Percentiles rank a stretch among this genome's conserved stretches.
Evolutionary conservation across 2,888 invertebrate genomes (phyloP).

Genomic region (Chromoteleia sp.): DNA sequence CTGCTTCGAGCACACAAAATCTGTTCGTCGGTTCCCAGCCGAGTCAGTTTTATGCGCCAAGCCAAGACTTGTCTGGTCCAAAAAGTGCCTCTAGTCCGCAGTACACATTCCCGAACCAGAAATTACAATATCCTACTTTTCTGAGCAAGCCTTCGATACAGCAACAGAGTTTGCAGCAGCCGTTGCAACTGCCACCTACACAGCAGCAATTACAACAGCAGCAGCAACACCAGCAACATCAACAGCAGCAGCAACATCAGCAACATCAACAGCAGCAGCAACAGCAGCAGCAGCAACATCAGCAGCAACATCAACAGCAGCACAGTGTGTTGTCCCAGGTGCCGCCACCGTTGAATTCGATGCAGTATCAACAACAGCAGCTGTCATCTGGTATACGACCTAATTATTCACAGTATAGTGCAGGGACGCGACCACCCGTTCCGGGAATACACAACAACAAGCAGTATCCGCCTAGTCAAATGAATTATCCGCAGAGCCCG

Average conservation of each 20-base stretch:
- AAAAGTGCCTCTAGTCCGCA: slow-evolving; percentile 71
- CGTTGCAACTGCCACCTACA: neutral
- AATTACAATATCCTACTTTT: slow-evolving; percentile 54
- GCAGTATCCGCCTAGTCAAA: slow-evolving; percentile 78
- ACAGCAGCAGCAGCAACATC: slow-evolving; percentile 49
- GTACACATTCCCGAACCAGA: slow-evolving; percentile 61
- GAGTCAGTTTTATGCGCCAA: slow-evolving; percentile 59
- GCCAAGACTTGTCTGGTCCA: slow-evolving; percentile 64
- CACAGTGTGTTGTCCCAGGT: slow-evolving; percentile 19
- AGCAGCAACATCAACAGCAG: slow-evolving; percentile 45
- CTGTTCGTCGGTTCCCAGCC: slow-evolving; percentile 56
- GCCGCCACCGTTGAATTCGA: slow-evolving; percentile 13
- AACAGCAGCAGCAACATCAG: slow-evolving; percentile 3
- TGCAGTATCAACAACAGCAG: slow-evolving; percentile 21
- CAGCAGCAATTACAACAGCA: slow-evolving; percentile 12
- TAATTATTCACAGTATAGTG: slow-evolving; percentile 31
- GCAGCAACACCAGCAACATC: slow-evolving; percentile 1
- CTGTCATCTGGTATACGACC: slow-evolving; percentile 7
- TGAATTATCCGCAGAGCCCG: slow-evolving; percentile 75
- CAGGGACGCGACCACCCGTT: slow-evolving; percentile 45
- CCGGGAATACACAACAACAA: slow-evolving; percentile 73
- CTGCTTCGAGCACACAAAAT: slow-evolving; percentile 54
- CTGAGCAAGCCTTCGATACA: slow-evolving; percentile 51
- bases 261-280: slow-evolving; percentile 10
- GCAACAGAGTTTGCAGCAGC: slow-evolving; percentile 16